These are phyloP conservation scores for Ursus arctos DNA, from an alignment of 2,113 vertebrate species.

Conservation along the genomic window DNA sequence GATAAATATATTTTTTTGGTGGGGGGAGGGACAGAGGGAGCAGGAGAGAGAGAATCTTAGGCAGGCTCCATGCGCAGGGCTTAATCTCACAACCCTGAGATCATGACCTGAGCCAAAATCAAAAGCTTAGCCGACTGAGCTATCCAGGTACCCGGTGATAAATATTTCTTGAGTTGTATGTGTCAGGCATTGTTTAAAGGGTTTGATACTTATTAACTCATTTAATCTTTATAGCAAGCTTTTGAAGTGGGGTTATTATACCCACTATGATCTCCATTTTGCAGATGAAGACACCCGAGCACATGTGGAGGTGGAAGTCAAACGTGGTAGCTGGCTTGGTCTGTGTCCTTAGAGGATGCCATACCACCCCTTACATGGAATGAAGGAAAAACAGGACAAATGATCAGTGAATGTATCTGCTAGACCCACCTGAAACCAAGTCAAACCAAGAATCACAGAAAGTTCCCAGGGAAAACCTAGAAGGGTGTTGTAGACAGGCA, in stretches of 20 bases:
- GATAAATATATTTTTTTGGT: neutral
- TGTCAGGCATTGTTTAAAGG: neutral
- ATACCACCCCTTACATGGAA: neutral
- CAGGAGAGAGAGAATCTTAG: neutral
- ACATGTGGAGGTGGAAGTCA: neutral
- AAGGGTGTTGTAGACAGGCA: neutral
- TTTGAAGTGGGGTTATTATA: neutral
- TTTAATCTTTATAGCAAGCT: neutral
- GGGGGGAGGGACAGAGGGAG: neutral
- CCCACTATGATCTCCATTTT: neutral
- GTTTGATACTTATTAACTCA: slow-evolving; percentile 34
- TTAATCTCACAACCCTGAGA: neutral
- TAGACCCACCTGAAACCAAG: neutral
- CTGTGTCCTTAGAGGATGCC: neutral
- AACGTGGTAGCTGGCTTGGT: neutral
- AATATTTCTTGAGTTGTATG: neutral
- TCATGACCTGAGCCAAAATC: neutral
- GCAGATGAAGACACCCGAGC: neutral
- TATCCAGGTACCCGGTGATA: neutral
- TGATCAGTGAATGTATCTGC: neutral
- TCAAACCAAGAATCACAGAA: neutral
- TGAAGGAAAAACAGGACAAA: neutral
- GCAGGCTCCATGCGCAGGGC: neutral
- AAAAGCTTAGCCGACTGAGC: neutral
- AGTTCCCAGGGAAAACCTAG: neutral